These are phyloP conservation scores for Eonycteris spelaea DNA, from an alignment of 2,113 vertebrate genomes.

Conservation along the genomic window DNA sequence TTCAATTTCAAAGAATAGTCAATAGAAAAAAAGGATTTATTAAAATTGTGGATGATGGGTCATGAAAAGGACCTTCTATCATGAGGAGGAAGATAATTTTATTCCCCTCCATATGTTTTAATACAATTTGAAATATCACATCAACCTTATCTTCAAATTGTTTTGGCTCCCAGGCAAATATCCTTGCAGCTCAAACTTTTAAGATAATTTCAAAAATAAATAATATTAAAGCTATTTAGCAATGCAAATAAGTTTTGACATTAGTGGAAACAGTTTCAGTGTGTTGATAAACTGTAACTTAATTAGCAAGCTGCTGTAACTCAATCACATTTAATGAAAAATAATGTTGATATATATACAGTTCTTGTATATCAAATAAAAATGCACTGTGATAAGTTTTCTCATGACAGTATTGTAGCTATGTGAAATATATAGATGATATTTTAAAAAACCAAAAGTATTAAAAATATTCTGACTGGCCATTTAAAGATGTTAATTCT, in stretches of 20 bases:
- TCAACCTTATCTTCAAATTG: conserved; percentile 31
- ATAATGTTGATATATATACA: neutral
- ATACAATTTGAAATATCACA: conserved; percentile 45
- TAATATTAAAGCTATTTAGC: conserved; percentile 52
- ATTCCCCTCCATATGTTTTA: neutral
- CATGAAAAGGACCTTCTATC: neutral
- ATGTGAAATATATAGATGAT: conserved; percentile 47
- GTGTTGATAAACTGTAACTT: conserved; percentile 51
- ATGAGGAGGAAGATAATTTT: conserved; percentile 24
- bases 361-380: conserved; percentile 33
- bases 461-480: conserved; percentile 28
- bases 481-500: conserved; percentile 39
- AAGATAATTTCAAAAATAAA: conserved; percentile 36
- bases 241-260: conserved; percentile 61
- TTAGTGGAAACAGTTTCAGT: conserved; percentile 48
- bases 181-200: conserved; percentile 42
- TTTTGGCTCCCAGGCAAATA: conserved; percentile 42
- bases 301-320: conserved; percentile 54
- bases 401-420: conserved; percentile 24
- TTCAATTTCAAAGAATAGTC: conserved; percentile 20
- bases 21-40: neutral
- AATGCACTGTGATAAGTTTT: conserved; percentile 20
- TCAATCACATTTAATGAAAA: conserved; percentile 71
- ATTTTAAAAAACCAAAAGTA: conserved; percentile 53
- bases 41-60: neutral